phyloP scores from a whole-genome alignment of 1,140 invertebrate genomes.

The Olivierus martensii region DNA sequence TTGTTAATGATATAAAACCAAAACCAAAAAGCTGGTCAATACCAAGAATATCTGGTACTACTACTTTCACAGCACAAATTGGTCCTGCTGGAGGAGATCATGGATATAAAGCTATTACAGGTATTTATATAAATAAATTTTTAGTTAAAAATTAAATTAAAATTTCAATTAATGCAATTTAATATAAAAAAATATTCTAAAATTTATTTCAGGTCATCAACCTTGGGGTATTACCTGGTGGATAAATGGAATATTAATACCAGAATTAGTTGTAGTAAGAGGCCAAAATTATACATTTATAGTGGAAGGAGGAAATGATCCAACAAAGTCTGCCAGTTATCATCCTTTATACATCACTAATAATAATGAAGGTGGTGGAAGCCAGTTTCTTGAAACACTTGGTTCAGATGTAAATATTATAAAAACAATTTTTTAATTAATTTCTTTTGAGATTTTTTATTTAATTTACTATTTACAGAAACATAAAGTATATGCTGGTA shows the following conservation, averaged over 20 bases:
- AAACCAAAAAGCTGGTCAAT: constrained; percentile 7
- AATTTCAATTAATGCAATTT: no score
- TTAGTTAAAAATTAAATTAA: no score
- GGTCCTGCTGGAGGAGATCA: constrained; percentile 22
- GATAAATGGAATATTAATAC: constrained; percentile 85
- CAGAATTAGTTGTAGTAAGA: constrained; percentile 78
- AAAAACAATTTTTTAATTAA: no score
- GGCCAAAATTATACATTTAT: constrained; percentile 83
- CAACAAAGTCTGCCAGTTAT: constrained; percentile 61
- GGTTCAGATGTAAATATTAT: constrained; percentile 26
- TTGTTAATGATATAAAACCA: background rate
- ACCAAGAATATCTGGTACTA: constrained; percentile 7
- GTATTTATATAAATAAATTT: constrained; percentile 8
- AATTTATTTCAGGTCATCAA: constrained; percentile 52
- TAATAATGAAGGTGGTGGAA: constrained; percentile 76
- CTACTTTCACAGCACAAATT: constrained; percentile 21
- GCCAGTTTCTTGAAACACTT: constrained; percentile 67
- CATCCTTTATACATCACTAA: constrained; percentile 95
- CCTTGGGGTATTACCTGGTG: constrained; percentile 92
- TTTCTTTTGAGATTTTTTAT: no score
- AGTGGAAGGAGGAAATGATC: constrained; percentile 69
- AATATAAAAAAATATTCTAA: background rate
- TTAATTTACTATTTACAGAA: background rate
- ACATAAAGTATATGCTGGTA: constrained; percentile 16
- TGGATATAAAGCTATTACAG: constrained; percentile 24